Evolutionary conservation across 1,140 invertebrate genomes (phyloP).

Genomic region (Rhyacophila brunnea): DNA sequence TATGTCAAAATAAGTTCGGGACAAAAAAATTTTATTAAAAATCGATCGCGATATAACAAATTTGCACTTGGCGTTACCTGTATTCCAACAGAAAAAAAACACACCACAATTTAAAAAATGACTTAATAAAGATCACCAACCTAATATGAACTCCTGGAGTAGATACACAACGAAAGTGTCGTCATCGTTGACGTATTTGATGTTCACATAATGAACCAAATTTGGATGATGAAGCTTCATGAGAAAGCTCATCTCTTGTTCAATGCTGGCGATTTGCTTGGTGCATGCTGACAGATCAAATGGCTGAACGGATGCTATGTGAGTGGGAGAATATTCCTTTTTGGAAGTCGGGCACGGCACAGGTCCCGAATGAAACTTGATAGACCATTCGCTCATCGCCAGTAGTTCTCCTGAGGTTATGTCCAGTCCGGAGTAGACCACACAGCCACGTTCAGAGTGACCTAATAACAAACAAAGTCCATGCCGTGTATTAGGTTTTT

Average conservation of each 20-base stretch:
- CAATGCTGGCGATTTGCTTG: slow-evolving; percentile 56
- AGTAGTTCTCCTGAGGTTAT: slow-evolving; percentile 64
- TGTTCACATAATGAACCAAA: slow-evolving; percentile 70
- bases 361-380: slow-evolving; percentile 42
- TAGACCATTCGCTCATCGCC: slow-evolving; percentile 69
- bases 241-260: slow-evolving; percentile 70
- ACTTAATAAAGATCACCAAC: slow-evolving; percentile 3
- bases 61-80: too few species aligned
- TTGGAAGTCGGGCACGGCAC: slow-evolving; percentile 3
- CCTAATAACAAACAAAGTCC: slow-evolving; percentile 41
- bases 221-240: slow-evolving; percentile 68
- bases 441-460: slow-evolving; percentile 64
- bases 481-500: too few species aligned
- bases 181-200: slow-evolving; percentile 62
- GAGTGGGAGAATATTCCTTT: slow-evolving; percentile 26
- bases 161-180: slow-evolving; percentile 60
- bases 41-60: too few species aligned
- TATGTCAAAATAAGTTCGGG: too few species aligned
- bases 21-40: too few species aligned
- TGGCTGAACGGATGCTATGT: neutral
- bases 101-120: too few species aligned
- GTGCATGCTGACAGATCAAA: slow-evolving; percentile 19
- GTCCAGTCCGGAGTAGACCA: slow-evolving; percentile 71
- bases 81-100: too few species aligned
- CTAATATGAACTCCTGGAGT: slow-evolving; percentile 64